Conservation (phyloP, 35 echinoderm and acorn worm species). For the Acanthaster planci region DNA sequence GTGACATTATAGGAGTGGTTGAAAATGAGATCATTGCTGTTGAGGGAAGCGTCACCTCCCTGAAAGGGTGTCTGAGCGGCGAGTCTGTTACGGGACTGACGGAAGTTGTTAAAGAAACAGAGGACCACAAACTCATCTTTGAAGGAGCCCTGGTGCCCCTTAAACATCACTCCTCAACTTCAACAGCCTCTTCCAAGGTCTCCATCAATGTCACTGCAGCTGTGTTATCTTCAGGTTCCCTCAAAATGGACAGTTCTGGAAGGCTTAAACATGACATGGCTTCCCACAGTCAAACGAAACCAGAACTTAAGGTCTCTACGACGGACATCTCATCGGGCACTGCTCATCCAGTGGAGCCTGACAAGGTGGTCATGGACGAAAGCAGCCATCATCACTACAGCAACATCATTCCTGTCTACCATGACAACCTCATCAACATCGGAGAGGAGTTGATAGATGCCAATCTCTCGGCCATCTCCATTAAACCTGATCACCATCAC, state of each 20-base stretch:
- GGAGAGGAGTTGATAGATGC: slow-evolving; percentile 52
- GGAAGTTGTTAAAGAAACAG: slow-evolving; percentile 47
- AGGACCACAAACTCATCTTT: slow-evolving; percentile 49
- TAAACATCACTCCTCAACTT: background rate
- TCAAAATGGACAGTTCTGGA: slow-evolving; percentile 1
- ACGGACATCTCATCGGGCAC: background rate
- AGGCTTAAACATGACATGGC: slow-evolving; percentile 5
- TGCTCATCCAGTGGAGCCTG: background rate
- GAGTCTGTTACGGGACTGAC: background rate
- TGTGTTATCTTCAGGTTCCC: slow-evolving; percentile 34
- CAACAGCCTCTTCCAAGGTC: slow-evolving; percentile 3
- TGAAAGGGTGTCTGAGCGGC: background rate
- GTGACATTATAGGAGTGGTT: slow-evolving; percentile 65
- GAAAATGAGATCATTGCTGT: slow-evolving; percentile 72
- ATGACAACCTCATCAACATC: slow-evolving; percentile 51
- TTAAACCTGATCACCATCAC: slow-evolving; percentile 46
- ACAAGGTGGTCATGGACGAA: background rate
- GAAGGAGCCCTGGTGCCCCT: slow-evolving; percentile 49
- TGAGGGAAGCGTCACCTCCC: background rate
- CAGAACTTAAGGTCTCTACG: background rate
- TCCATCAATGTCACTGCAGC: slow-evolving; percentile 57
- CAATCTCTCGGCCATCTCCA: slow-evolving; percentile 70
- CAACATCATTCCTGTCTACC: slow-evolving; percentile 57
- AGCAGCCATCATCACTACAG: slow-evolving; percentile 28
- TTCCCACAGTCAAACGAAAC: background rate